Conservation (phyloP, 2,888 invertebrate genomes). For the Petrolisthes manimaculis region DNA sequence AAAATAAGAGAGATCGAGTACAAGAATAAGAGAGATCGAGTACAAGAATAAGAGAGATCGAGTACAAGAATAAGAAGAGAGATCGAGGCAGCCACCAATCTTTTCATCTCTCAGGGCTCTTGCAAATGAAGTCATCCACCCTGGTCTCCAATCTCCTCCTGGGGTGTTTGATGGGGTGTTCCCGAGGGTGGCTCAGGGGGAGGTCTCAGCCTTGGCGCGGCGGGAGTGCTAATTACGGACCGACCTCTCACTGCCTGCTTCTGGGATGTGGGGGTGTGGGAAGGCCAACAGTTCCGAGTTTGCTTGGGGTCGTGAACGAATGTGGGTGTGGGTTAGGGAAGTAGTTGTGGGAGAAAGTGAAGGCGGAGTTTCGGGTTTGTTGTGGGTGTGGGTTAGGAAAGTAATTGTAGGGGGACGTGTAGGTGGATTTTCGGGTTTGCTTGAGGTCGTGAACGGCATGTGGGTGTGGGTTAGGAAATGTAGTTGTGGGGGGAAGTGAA, state of each 20-base stretch:
- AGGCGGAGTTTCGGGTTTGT: no score
- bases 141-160: conserved; percentile 41
- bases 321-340: background rate
- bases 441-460: background rate
- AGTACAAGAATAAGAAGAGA: background rate
- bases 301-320: no score
- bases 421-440: no score
- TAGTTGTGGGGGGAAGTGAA: background rate
- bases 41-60: conserved; percentile 6
- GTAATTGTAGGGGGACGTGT: background rate
- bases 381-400: background rate
- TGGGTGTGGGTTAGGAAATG: background rate
- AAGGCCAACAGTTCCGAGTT: background rate
- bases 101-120: conserved; percentile 25
- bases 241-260: conserved; percentile 29
- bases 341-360: background rate
- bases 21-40: conserved; percentile 27
- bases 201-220: conserved; percentile 39
- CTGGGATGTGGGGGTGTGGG: conserved; percentile 10
- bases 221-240: conserved; percentile 48
- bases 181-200: conserved; percentile 45
- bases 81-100: conserved; percentile 12
- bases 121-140: conserved; percentile 46
- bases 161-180: conserved; percentile 32
- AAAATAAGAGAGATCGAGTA: conserved; percentile 11